A percentile compares a stretch with the other conserved stretches of the same genome.
These are phyloP conservation scores for Denticeps clupeoides DNA, from an alignment of 2,797 vertebrate species.

Conservation along the genomic window DNA sequence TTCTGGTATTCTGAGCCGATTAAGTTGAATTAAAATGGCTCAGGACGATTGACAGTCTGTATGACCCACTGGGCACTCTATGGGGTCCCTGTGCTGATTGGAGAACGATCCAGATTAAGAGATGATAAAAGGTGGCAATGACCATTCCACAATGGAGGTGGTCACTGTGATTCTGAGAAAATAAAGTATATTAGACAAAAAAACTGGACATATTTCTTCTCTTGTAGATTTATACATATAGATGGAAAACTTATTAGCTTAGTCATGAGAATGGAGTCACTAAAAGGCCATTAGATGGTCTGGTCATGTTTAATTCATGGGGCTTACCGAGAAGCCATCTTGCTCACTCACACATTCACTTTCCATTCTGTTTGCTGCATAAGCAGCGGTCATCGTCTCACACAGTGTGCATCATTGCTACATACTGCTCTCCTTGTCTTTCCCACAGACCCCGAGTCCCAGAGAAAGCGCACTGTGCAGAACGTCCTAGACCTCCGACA, in stretches of 20 bases:
- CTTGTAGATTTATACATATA: too few species aligned
- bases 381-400: background rate
- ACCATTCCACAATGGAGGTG: conserved; percentile 2
- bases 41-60: conserved; percentile 17
- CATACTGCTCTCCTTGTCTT: conserved; percentile 4
- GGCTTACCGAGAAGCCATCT: conserved; percentile 14
- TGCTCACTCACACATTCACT: conserved; percentile 5
- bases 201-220: too few species aligned
- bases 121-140: conserved; percentile 6
- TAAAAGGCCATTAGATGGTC: conserved; percentile 16
- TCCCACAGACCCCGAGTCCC: conserved; percentile 79
- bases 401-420: background rate
- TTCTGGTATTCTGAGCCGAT: too few species aligned
- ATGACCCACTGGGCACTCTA: conserved; percentile 13
- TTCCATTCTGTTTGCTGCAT: background rate
- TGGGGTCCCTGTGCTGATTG: conserved; percentile 11
- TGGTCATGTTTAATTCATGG: conserved; percentile 24
- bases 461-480: conserved; percentile 90
- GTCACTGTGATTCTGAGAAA: too few species aligned
- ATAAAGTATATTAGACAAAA: too few species aligned
- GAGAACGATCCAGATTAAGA: conserved; percentile 17
- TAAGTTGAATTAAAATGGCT: conserved; percentile 18
- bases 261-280: conserved; percentile 1
- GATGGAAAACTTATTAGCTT: too few species aligned
- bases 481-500: conserved; percentile 95